phyloP scores from a whole-genome alignment of 1,140 invertebrate genomes.

The Euura saliciscinereae region DNA sequence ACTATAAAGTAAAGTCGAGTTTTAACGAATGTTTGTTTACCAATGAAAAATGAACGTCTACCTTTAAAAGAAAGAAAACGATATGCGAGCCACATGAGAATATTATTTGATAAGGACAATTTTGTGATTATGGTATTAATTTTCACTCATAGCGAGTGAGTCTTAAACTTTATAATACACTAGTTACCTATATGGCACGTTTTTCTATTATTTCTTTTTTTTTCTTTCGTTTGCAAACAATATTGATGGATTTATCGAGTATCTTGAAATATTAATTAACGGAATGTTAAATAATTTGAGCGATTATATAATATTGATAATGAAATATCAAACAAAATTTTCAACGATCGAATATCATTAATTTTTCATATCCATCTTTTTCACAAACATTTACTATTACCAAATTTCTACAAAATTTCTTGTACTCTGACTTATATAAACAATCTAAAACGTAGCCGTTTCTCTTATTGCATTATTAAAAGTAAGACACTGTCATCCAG shows the following conservation, averaged over 20 bases:
- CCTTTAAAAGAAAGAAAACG: background rate
- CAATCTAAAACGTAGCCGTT: background rate
- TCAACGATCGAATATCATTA: too few species aligned
- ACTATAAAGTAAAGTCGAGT: constrained; percentile 27
- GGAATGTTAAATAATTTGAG: background rate
- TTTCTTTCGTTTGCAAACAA: background rate
- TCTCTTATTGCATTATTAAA: background rate
- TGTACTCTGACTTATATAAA: background rate
- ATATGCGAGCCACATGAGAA: background rate
- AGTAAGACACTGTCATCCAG: background rate
- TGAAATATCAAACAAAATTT: too few species aligned
- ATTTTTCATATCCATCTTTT: too few species aligned
- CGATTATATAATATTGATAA: too few species aligned
- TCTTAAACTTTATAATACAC: constrained; percentile 1
- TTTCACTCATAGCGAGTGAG: background rate
- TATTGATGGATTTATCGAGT: background rate
- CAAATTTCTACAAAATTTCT: background rate
- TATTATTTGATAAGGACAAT: background rate
- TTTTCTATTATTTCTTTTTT: background rate
- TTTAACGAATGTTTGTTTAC: constrained; percentile 24
- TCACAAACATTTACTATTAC: too few species aligned
- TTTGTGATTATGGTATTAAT: background rate
- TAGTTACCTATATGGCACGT: background rate
- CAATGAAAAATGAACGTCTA: too few species aligned
- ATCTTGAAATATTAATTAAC: background rate